Percentiles rank a stretch among this genome's conserved stretches.
phyloP scores from a whole-genome alignment of 2,797 vertebrate genomes.

The Enteromius afrohamiltoni region DNA sequence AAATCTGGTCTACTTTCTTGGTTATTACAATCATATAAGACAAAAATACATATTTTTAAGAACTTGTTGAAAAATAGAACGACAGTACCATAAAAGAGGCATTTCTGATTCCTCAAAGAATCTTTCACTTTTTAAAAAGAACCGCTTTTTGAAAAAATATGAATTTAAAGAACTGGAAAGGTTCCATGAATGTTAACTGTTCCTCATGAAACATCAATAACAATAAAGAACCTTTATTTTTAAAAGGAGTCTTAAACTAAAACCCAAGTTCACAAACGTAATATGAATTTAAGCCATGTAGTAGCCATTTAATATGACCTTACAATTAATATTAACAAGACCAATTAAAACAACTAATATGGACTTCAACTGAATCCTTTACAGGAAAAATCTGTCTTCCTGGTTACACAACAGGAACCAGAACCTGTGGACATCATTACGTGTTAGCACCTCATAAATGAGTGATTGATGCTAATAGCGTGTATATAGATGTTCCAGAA shows the following conservation, averaged over 20 bases:
- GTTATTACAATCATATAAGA: background rate
- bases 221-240: background rate
- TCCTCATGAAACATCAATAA: background rate
- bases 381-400: background rate
- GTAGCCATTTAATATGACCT: background rate
- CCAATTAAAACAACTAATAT: background rate
- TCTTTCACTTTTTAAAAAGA: background rate
- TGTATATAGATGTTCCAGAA: conserved; percentile 21
- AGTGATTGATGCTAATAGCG: conserved; percentile 26
- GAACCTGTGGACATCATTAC: background rate
- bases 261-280: background rate
- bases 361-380: background rate
- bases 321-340: background rate
- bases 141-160: background rate
- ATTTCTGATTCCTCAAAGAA: background rate
- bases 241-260: background rate
- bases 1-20: too few relatives aligned
- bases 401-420: background rate
- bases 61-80: background rate
- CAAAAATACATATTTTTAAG: background rate
- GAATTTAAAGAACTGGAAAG: background rate
- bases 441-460: background rate
- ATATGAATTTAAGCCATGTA: background rate
- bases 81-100: background rate
- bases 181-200: background rate